Evolutionary conservation across 92 coral and sea anemone genomes (phyloP), one percentile per base, ranked within the genome.

Genomic region (Montipora capitata): DNA sequence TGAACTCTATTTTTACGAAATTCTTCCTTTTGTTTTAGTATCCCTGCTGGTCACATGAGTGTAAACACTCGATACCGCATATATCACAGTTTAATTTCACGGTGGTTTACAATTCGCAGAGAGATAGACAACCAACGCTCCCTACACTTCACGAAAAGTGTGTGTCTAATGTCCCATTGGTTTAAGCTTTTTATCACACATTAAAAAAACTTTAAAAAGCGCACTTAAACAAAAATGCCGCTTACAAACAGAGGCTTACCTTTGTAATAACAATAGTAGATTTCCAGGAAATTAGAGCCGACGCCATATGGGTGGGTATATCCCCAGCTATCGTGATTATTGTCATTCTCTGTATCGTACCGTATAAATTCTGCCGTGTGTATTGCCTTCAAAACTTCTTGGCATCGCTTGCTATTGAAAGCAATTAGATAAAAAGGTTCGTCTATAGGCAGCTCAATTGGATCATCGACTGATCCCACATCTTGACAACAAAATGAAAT

Each of bases 251-350:
- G 57, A 7, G 13, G 43, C 91, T 76, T 74, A 92, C 95, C 94
- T 89, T 65, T 73, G 78, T 92, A 92, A 73, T 89, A 92, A 64
- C 93, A 92, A 67, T 84, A 92, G 65, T 67, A 78, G 16, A 91
- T 79, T 8, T 77, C 77, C 39, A 85, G 90, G 13, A 10, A 4
- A 2, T 9, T 9, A 20, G n/a, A 7, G 48, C 56, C 68, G 4
- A 83, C 77, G 13, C 82, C 77, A 41, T 3, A 76, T 4, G 83
- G 83, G 38, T 68, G 66, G 10, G 76, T 63, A n/a, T 3, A 43
- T 5, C 18, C 43, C 61, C 14, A 51, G 0, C 2, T 10, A 68
- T 82, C 59, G 57, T 58, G 79, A 71, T 82, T 82, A 10, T 15
- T 7, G 48, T 82, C 87, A 40, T 78, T 74, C 64, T 76, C 86